Percentiles rank a stretch among this genome's conserved stretches.
These are phyloP conservation scores for Suncus etruscus DNA, from an alignment of 2,113 vertebrate genomes.

Conservation along the genomic window DNA sequence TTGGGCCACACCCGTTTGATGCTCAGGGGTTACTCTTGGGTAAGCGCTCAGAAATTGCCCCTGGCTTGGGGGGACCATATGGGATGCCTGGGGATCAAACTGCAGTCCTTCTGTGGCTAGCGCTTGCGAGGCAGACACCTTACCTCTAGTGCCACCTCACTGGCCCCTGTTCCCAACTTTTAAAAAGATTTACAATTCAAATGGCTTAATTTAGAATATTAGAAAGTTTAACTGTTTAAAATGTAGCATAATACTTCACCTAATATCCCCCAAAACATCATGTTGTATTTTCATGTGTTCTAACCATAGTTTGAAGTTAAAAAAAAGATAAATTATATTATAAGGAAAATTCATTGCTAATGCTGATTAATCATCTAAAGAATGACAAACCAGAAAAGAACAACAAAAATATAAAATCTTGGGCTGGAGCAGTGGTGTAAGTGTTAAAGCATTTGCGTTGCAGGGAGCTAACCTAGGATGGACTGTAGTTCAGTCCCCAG, in stretches of 20 bases:
- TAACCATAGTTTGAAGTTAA: constrained; percentile 22
- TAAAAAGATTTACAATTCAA: constrained; percentile 59
- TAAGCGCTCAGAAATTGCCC: too few relatives aligned
- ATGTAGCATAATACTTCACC: neutral
- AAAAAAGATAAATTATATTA: constrained; percentile 46
- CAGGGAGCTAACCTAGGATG: too few relatives aligned
- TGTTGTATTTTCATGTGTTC: constrained; percentile 57
- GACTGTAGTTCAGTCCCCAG: too few relatives aligned
- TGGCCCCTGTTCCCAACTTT: constrained; percentile 15
- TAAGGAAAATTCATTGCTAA: constrained; percentile 48
- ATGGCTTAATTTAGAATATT: constrained; percentile 13
- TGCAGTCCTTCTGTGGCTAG: too few relatives aligned
- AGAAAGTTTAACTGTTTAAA: constrained; percentile 18
- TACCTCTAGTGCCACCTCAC: too few relatives aligned
- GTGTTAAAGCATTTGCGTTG: too few relatives aligned
- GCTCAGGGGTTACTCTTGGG: too few relatives aligned
- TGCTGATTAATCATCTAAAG: constrained; percentile 42
- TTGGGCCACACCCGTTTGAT: too few relatives aligned
- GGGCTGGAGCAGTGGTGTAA: too few relatives aligned
- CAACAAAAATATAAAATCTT: neutral
- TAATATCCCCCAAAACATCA: constrained; percentile 30
- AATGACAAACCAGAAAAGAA: constrained; percentile 45
- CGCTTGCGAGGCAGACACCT: too few relatives aligned
- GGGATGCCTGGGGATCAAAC: too few relatives aligned
- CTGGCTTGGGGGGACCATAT: too few relatives aligned